A percentile compares a stretch with the other conserved stretches of the same genome.
Conservation (phyloP, 2,797 vertebrate species). For the Pelodytes ibericus region DNA sequence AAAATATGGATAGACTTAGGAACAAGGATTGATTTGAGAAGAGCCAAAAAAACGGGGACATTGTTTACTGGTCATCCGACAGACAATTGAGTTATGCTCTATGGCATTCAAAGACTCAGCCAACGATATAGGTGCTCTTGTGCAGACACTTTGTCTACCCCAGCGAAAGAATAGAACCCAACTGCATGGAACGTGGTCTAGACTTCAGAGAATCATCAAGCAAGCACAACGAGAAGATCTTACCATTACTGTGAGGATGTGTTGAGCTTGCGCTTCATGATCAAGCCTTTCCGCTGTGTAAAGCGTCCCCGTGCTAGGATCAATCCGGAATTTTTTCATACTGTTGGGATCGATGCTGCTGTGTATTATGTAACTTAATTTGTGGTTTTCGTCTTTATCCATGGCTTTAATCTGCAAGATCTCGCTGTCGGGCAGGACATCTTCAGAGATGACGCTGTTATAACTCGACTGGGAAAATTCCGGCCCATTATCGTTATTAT, state of each 20-base stretch:
- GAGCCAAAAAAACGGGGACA: no score
- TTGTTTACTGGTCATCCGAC: no score
- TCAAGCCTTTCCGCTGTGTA: conserved; percentile 88
- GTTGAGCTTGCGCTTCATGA: conserved; percentile 90
- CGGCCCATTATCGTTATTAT: conserved; percentile 94
- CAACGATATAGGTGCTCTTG: no score
- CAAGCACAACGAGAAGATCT: conserved; percentile 17
- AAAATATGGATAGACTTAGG: no score
- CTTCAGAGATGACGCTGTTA: conserved; percentile 89
- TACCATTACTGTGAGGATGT: conserved; percentile 94
- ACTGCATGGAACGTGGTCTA: no score
- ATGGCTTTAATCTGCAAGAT: conserved; percentile 90
- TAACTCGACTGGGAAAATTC: conserved; percentile 90
- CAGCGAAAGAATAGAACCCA: no score
- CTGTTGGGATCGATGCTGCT: conserved; percentile 90
- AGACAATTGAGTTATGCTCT: no score
- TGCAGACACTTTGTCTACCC: no score
- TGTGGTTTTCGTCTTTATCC: conserved; percentile 90
- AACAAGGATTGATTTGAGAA: no score
- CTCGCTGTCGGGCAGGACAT: conserved; percentile 86
- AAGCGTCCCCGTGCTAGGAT: conserved; percentile 82
- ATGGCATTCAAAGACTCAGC: no score
- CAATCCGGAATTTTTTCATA: conserved; percentile 88
- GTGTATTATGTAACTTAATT: conserved; percentile 87
- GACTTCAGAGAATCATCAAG: no score